Percentiles rank a stretch among this genome's conserved stretches.
These are phyloP conservation scores for Chlorocebus sabaeus DNA, from an alignment of 2,113 vertebrate species.

Conservation along the genomic window DNA sequence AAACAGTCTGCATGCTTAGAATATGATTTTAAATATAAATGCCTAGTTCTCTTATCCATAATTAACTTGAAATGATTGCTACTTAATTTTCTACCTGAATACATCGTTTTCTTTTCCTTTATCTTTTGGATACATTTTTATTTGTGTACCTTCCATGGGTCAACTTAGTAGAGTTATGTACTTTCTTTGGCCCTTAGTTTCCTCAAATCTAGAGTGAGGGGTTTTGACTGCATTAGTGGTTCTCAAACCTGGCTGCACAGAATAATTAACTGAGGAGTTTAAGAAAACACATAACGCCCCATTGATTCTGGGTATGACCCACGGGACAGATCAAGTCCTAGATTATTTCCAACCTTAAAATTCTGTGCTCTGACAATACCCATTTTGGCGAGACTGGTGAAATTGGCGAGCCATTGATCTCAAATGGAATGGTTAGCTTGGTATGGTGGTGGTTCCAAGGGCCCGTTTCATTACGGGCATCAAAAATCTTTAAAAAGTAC, in stretches of 20 bases:
- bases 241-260: background rate
- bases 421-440: background rate
- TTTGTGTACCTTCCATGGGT: background rate
- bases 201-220: background rate
- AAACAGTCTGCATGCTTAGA: background rate
- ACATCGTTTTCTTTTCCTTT: background rate
- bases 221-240: background rate
- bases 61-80: background rate
- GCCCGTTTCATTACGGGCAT: background rate
- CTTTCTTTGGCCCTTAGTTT: background rate
- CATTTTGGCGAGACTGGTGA: background rate
- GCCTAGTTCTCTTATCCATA: background rate
- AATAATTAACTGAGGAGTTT: background rate
- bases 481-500: background rate
- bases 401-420: background rate
- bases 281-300: accelerated
- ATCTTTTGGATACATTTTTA: background rate
- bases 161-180: background rate
- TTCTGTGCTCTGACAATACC: background rate
- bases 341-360: background rate
- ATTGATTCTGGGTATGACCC: background rate
- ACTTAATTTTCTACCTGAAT: background rate
- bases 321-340: too few relatives aligned
- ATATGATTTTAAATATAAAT: background rate
- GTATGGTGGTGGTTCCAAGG: background rate